These are phyloP conservation scores for Melanophora roralis DNA, from an alignment of 2,888 invertebrate species.

Conservation along the genomic window DNA sequence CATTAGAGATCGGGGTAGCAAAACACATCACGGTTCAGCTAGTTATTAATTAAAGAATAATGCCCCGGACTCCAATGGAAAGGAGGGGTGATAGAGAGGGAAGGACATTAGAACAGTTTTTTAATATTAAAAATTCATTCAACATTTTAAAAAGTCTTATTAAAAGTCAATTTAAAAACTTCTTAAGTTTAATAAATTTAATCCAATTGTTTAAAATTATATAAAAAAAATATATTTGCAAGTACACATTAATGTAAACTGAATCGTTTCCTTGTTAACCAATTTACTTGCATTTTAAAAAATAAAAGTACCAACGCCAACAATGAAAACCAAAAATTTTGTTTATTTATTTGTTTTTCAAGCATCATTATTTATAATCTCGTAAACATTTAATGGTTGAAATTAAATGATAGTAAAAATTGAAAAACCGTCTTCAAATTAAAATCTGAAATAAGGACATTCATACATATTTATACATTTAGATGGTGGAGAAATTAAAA, in stretches of 20 bases:
- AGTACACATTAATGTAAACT: neutral
- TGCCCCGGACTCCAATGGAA: too few species aligned
- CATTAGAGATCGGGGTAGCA: too few species aligned
- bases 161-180: neutral
- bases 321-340: neutral
- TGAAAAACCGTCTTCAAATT: neutral
- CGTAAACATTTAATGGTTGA: neutral
- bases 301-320: neutral
- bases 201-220: neutral
- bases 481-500: slow-evolving; percentile 41
- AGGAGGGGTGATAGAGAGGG: too few species aligned
- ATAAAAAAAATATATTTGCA: neutral
- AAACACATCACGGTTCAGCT: too few species aligned
- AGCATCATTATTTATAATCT: neutral
- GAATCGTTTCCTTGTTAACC: neutral
- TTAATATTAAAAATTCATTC: too few species aligned
- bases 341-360: neutral
- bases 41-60: too few species aligned
- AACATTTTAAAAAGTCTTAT: too few species aligned
- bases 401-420: slow-evolving; percentile 13
- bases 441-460: neutral
- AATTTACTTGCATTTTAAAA: neutral
- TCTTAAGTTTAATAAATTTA: neutral
- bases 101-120: too few species aligned
- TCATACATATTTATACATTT: too few species aligned